Conservation (phyloP, 2,797 vertebrate genomes). For the Enteromius paludinosus region DNA sequence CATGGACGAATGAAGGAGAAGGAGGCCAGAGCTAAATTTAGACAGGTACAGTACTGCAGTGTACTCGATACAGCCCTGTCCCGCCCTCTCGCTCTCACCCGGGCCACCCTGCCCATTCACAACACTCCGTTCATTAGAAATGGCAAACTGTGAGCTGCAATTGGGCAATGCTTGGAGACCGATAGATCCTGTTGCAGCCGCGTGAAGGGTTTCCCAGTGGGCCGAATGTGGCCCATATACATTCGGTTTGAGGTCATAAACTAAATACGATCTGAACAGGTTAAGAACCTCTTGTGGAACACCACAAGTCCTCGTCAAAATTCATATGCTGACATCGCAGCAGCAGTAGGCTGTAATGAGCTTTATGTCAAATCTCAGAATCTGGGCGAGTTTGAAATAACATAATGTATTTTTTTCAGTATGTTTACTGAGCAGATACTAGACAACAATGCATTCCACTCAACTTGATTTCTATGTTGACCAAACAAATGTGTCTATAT, state of each 20-base stretch:
- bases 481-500: neutral
- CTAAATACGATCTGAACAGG: neutral
- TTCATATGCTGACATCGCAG: neutral
- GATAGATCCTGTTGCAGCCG: conserved; percentile 14
- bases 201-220: conserved; percentile 17
- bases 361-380: neutral
- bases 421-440: neutral
- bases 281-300: neutral
- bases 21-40: conserved; percentile 95
- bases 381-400: neutral
- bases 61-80: conserved; percentile 46
- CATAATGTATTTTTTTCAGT: neutral
- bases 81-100: conserved; percentile 27
- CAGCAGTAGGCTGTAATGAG: neutral
- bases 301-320: neutral
- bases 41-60: conserved; percentile 88
- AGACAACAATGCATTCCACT: neutral
- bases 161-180: neutral
- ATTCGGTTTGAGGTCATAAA: conserved; percentile 30
- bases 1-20: conserved; percentile 98
- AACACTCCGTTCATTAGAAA: conserved; percentile 13
- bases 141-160: neutral
- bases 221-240: conserved; percentile 23
- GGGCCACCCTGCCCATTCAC: neutral
- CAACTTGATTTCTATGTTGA: neutral